Base-by-base conservation (phyloP, 2,888 invertebrate species). In the Halictus ligatus region DNA sequence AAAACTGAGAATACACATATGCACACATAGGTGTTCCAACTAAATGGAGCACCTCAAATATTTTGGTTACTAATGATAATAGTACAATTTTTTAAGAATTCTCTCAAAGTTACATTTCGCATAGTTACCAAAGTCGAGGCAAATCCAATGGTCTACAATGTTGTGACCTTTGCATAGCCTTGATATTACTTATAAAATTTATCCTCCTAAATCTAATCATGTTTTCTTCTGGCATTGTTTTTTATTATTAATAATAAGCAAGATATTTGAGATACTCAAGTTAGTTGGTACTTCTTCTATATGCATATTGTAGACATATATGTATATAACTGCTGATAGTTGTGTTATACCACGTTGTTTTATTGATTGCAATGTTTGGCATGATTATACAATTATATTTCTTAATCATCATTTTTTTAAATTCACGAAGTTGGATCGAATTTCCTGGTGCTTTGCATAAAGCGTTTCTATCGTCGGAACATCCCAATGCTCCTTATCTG, bases 381-480 rank as follows among this genome's bases (percentile, higher is more conserved):
- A 84, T 86, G 84, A 74, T 72, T 69, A 64, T 29, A 72, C 69
- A 40, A 75, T 73, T 69, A 54, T 72, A 71, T 76, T 50, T n/a
- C 21, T 35, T 48, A 58, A 67, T 43, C 21, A 48, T 75, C 40
- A 21, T 81, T 71, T 73, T n/a, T 29, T 54, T 74, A 12, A 71
- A 75, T 69, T 67, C 60, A 54, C 72, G 58, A 54, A 71, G 43
- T 73, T 43, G 54, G 78, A 84, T 85, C 84, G 78, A 80, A 43
- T 90, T 84, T 88, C 81, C 88, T 85, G 82, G 84, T 82, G 86
- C 86, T 90, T 82, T 86, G 89, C 88, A 89, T 90, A 84, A 50
- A 85, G 91, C 86, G 85, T 84, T 82, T 90, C 80, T 81, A 74
- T 87, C 40, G 80, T 84, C 58, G 71, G 80, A 80, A 69, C 79